phyloP scores from a whole-genome alignment of 1,140 invertebrate genomes.

The Macrostomum lignano region DNA sequence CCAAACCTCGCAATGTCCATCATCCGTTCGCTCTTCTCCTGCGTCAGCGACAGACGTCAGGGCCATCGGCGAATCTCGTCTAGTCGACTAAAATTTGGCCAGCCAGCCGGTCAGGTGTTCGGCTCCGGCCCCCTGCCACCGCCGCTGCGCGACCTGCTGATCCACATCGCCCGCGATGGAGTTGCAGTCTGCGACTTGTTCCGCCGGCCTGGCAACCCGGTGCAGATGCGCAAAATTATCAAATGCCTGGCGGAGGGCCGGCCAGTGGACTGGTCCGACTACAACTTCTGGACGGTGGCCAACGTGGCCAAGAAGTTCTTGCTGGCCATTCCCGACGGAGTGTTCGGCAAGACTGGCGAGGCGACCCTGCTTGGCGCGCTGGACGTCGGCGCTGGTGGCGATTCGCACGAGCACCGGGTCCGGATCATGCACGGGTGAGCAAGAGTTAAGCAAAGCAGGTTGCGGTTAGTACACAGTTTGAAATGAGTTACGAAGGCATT shows the following conservation, averaged over 20 bases:
- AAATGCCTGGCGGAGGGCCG: constrained; percentile 72
- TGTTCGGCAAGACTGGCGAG: constrained; percentile 65
- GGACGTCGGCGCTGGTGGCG: constrained; percentile 32
- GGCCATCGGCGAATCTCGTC: too few relatives aligned
- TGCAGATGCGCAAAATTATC: constrained; percentile 66
- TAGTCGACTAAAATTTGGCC: too few relatives aligned
- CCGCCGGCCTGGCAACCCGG: constrained; percentile 22
- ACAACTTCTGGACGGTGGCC: constrained; percentile 85
- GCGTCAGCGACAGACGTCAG: too few relatives aligned
- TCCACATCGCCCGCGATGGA: constrained; percentile 24
- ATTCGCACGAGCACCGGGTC: constrained; percentile 44
- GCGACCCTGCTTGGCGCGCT: constrained; percentile 60
- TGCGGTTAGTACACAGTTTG: not conserved
- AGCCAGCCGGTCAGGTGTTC: too few relatives aligned
- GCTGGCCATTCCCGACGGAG: constrained; percentile 76
- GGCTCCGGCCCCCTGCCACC: not conserved
- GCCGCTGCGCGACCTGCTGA: constrained; percentile 17
- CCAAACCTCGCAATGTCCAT: too few relatives aligned
- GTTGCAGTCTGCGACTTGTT: constrained; percentile 22
- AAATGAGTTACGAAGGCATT: too few relatives aligned
- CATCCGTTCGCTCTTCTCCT: too few relatives aligned
- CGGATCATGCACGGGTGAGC: constrained; percentile 60
- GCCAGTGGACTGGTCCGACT: constrained; percentile 83
- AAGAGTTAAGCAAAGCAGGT: not conserved
- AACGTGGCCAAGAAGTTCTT: constrained; percentile 82